phyloP scores from a whole-genome alignment of 2,797 vertebrate genomes.

The Halcyon smyrnensis region DNA sequence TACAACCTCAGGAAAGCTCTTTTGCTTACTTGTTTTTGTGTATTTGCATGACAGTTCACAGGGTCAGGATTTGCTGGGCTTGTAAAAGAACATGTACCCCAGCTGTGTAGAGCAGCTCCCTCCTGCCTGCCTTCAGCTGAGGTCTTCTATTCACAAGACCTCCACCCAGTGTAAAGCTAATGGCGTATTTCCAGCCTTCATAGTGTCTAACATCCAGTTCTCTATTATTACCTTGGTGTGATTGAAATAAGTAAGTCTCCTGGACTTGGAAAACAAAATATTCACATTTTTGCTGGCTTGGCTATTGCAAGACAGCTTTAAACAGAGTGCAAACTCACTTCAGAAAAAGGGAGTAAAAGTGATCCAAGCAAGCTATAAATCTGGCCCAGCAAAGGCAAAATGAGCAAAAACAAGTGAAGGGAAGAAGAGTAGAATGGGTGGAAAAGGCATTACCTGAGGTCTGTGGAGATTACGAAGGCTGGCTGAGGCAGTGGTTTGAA shows the following conservation, averaged over 20 bases:
- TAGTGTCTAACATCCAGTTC: neutral
- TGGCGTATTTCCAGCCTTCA: rapidly evolving
- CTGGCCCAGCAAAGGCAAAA: neutral
- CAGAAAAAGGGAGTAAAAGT: neutral
- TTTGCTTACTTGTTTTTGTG: neutral
- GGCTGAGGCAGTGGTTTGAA: neutral
- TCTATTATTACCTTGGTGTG: neutral
- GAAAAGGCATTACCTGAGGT: neutral
- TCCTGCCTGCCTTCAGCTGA: neutral
- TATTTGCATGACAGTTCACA: neutral
- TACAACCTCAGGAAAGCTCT: neutral
- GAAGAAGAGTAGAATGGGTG: neutral
- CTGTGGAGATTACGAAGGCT: neutral
- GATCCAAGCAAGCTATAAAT: neutral
- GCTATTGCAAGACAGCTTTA: neutral
- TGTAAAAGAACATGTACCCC: neutral
- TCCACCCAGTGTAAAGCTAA: neutral
- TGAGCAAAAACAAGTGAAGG: neutral
- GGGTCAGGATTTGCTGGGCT: neutral
- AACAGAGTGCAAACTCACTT: neutral
- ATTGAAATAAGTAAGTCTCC: neutral
- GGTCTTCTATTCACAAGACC: neutral
- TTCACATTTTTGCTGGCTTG: neutral
- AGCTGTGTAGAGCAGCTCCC: neutral
- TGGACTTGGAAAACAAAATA: neutral